phyloP scores from a whole-genome alignment of 1,140 invertebrate species.

The Cydia fagiglandana region DNA sequence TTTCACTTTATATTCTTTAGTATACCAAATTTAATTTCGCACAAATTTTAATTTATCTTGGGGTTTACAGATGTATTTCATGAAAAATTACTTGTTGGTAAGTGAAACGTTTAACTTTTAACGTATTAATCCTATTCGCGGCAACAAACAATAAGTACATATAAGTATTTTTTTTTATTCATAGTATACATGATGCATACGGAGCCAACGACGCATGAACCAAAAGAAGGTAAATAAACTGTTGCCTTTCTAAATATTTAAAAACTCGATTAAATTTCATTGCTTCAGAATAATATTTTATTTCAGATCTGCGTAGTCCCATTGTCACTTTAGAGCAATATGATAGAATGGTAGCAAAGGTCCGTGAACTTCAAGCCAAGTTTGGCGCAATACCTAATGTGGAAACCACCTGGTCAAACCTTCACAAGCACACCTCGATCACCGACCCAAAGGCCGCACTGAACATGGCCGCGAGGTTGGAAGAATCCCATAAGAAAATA shows the following conservation, averaged over 20 bases:
- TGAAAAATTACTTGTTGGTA: conserved; percentile 5
- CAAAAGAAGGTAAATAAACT: neutral
- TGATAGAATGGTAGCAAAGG: neutral
- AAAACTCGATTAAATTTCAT: neutral
- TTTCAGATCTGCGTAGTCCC: neutral
- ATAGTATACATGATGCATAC: too few species aligned
- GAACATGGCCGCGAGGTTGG: neutral
- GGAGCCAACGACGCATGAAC: neutral
- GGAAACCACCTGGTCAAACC: neutral
- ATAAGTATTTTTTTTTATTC: neutral
- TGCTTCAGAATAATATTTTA: neutral
- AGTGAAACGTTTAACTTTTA: neutral
- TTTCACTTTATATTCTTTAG: too few species aligned
- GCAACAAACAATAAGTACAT: neutral
- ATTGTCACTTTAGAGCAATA: neutral
- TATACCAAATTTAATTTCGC: too few species aligned
- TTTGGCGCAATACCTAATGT: neutral
- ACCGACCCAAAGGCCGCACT: neutral
- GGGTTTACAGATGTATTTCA: neutral
- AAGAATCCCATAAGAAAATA: neutral
- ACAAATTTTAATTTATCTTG: neutral
- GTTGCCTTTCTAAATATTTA: neutral
- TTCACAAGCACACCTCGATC: neutral
- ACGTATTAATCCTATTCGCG: too few species aligned
- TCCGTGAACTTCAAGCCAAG: neutral